phyloP scores from a whole-genome alignment of 2,888 invertebrate genomes.

The Creontiades dilutus region DNA sequence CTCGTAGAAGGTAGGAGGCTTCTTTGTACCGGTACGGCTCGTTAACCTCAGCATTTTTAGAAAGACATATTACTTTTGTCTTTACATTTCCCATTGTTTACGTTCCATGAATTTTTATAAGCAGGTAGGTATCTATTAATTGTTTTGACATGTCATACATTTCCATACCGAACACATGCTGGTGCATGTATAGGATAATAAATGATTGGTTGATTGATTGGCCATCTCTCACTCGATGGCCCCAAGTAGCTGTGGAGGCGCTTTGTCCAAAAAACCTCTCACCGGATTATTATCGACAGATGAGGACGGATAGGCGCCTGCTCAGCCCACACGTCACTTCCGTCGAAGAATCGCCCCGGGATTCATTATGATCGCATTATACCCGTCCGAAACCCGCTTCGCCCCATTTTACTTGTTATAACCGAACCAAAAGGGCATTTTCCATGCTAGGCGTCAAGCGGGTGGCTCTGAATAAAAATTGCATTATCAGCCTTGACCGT shows the following conservation, averaged over 20 bases:
- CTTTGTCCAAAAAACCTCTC: constrained; percentile 23
- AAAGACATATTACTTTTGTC: too few relatives aligned
- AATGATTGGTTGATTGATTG: too few relatives aligned
- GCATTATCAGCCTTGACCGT: constrained; percentile 42
- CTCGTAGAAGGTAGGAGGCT: too few relatives aligned
- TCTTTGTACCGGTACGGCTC: too few relatives aligned
- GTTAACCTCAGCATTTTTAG: too few relatives aligned
- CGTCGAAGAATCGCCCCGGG: constrained; percentile 26
- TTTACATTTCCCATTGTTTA: too few relatives aligned
- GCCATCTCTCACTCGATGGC: not conserved
- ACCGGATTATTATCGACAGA: constrained; percentile 16
- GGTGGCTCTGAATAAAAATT: constrained; percentile 21
- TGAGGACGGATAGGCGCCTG: constrained; percentile 7
- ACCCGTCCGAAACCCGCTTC: not conserved
- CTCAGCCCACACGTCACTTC: constrained; percentile 23
- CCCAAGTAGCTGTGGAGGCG: constrained; percentile 1
- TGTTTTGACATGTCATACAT: too few relatives aligned
- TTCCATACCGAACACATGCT: too few relatives aligned
- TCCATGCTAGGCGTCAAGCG: constrained; percentile 20
- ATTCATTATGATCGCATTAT: constrained; percentile 37
- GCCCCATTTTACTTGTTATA: constrained; percentile 24
- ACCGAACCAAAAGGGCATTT: constrained; percentile 38
- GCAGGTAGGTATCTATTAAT: too few relatives aligned
- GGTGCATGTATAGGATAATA: too few relatives aligned
- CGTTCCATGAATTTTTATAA: too few relatives aligned